These are phyloP conservation scores for Caenorhabditis elegans DNA, from an alignment of 1,140 invertebrate genomes.

Conservation along the genomic window DNA sequence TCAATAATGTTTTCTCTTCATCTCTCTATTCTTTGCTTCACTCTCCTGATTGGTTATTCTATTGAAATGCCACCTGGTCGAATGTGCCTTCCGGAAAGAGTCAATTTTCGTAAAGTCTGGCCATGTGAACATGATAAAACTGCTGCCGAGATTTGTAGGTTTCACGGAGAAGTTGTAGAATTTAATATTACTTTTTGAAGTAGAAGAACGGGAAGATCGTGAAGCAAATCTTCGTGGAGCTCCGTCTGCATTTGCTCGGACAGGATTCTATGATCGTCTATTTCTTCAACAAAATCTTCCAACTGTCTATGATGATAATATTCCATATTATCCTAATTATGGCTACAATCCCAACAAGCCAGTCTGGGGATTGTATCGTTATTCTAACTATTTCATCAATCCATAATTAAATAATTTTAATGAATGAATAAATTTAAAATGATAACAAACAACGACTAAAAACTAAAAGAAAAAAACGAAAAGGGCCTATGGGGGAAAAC, in stretches of 20 bases:
- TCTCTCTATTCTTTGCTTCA: background rate
- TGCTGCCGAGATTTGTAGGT: background rate
- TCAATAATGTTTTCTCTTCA: background rate
- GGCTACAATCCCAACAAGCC: background rate
- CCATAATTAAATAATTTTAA: background rate
- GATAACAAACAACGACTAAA: background rate
- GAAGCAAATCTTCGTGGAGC: background rate
- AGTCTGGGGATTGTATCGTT: background rate
- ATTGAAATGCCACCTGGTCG: background rate
- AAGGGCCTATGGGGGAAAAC: background rate
- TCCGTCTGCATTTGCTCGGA: background rate
- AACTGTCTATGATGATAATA: background rate
- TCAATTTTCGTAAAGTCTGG: background rate
- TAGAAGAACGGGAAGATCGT: conserved; percentile 15
- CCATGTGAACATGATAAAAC: conserved; percentile 1
- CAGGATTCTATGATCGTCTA: background rate
- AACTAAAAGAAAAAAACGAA: background rate
- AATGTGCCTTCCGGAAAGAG: conserved; percentile 10
- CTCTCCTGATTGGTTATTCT: background rate
- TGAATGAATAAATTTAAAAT: background rate
- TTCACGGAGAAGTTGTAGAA: too few relatives aligned
- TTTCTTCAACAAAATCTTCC: conserved; percentile 7
- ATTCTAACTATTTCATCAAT: background rate
- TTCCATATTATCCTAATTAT: conserved; percentile 1
- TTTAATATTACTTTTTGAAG: background rate